These are phyloP conservation scores for Anoplolepis gracilipes DNA, from an alignment of 1,140 invertebrate species.

Conservation along the genomic window DNA sequence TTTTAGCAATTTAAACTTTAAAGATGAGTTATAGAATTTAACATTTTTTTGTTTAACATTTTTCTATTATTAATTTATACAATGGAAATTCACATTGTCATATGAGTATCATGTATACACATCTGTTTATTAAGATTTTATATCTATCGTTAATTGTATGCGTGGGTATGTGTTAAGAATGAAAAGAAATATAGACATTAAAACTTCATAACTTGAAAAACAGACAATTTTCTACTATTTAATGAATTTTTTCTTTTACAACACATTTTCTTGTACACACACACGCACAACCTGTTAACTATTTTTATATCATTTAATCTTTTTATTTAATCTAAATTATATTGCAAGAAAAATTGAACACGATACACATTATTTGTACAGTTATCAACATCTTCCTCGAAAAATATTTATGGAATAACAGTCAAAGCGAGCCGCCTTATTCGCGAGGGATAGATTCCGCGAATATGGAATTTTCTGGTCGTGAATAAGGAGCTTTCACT, in stretches of 20 bases:
- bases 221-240: conserved; percentile 37
- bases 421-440: too few species aligned
- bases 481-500: too few species aligned
- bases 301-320: conserved; percentile 35
- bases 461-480: too few species aligned
- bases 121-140: conserved; percentile 32
- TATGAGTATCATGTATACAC: conserved; percentile 21
- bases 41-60: neutral
- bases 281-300: conserved; percentile 27
- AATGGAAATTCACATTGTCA: neutral
- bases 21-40: conserved; percentile 84
- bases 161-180: neutral
- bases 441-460: too few species aligned
- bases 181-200: conserved; percentile 2
- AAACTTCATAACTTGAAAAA: conserved; percentile 19
- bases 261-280: neutral
- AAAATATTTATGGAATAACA: conserved; percentile 55
- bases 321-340: conserved; percentile 49
- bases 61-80: conserved; percentile 28
- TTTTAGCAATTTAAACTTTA: conserved; percentile 76
- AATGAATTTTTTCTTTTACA: conserved; percentile 36
- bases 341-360: conserved; percentile 7
- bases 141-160: conserved; percentile 7
- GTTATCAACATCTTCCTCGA: conserved; percentile 47
- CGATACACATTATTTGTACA: conserved; percentile 50